Evolutionary conservation across 2,113 vertebrate genomes (phyloP), one percentile per base, ranked within the genome.

Genomic region (Notothenia rossii): DNA sequence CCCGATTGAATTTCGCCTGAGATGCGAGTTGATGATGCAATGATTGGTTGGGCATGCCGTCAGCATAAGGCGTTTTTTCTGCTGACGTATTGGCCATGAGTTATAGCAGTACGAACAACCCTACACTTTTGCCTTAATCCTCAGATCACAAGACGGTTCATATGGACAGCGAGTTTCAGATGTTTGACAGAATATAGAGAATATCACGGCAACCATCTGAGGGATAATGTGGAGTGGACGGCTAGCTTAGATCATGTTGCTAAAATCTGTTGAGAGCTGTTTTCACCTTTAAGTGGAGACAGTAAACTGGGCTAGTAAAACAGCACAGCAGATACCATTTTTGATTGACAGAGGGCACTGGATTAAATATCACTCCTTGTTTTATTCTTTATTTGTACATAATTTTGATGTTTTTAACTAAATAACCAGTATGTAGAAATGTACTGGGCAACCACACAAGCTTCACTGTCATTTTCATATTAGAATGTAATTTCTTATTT

Each of bases 1-100:
- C 77, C 74, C 10, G 48, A 87, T 81, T 87, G 65, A 90, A 91
- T 91, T 90, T 93, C 81, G 72, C 90, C 77, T 9, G 67, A 80
- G 83, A 92, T 88, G 79, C 72, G 75, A 81, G 78, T 65, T 83
- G 85, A 84, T 88, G 82, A 90, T 78, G 83, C 75, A 86, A 59
- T 77, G 85, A 88, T 66, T 85, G 88, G 79, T 88, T 87, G 73
- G 51, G 45, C 86, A 83, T 66, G 81, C 87, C 61, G 49, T 88
- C 90, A 87, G 81, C 85, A 83, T 58, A 68, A 78, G 65, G 9
- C 20, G 1, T 7, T 40, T 40, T 80, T 88, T 89, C 87, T 86
- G 89, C 86, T 91, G 89, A 87, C 79, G 86, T 84, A 85, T 50
- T 59, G 73, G 84, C 69, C 58, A 60, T 91, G 88, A 94, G 64